Evolutionary conservation across 1,140 invertebrate species (phyloP), one percentile per base, ranked within the genome.

Genomic region (Idris sp.): DNA sequence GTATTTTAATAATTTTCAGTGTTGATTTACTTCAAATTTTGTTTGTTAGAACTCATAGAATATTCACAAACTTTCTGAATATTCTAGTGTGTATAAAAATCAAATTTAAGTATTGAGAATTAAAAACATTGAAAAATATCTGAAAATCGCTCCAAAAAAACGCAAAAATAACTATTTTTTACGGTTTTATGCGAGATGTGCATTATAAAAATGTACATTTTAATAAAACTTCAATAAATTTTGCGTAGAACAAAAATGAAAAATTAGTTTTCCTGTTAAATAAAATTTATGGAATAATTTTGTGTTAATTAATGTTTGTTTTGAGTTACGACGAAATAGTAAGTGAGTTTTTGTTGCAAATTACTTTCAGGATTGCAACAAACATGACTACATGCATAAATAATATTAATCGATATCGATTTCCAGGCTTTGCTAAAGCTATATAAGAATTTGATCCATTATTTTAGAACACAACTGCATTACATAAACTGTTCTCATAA

Each of bases 371-470:
- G 8, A 16, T n/a, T 28, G 14, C 26, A 54, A 54, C 49, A 43
- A 58, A 35, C 16, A 44, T 44, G 22, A 35, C 11, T 1, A 38
- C 25, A 36, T 25, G 9, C 28, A 58, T 58, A 58, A 44, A 58
- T 44, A 41, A 35, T 58, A 35, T 58, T 4, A 44, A 44, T 58
- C 53, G 18, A 44, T 44, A 58, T 44, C 40, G 53, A 58, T 44
- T 56, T 44, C 3, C 30, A 4, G 13, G 5, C 8, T 5, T 28
- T 18, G 28, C 4, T 58, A 58, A 58, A 58, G n/a, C 44, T 58
- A 58, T 10, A 44, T 16, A 58, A 44, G 53, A 58, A 44, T 30
- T 41, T 13, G 38, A 13, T 2, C 40, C 26, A 26, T 31, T 56
- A 56, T 56, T 56, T 43, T 10, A 25, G 16, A 56, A 31, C 38